Conservation (phyloP, 2,113 vertebrate species). For the Nothocercus julius region DNA sequence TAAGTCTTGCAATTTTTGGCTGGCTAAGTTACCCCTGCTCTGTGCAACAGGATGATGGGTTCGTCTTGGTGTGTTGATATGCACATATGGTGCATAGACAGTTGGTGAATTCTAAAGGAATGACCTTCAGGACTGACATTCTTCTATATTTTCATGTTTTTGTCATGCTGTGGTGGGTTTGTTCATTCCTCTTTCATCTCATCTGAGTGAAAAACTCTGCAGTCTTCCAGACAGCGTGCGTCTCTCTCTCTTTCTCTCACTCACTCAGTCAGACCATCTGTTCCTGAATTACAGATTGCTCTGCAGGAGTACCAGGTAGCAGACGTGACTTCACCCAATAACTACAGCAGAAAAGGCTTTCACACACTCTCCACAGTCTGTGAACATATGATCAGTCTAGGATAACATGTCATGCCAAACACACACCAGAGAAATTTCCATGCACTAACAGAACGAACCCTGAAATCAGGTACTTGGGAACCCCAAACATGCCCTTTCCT, state of each 20-base stretch:
- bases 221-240: constrained; percentile 50
- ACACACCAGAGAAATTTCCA: constrained; percentile 56
- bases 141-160: constrained; percentile 61
- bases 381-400: constrained; percentile 77
- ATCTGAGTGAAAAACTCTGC: constrained; percentile 21
- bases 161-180: constrained; percentile 46
- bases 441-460: constrained; percentile 62
- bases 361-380: constrained; percentile 67
- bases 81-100: constrained; percentile 22
- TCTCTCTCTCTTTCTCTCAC: constrained; percentile 45
- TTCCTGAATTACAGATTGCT: constrained; percentile 70
- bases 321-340: constrained; percentile 66
- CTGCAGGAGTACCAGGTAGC: constrained; percentile 74
- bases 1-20: neutral
- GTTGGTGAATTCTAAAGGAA: constrained; percentile 49
- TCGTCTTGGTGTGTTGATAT: neutral
- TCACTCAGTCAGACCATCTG: constrained; percentile 72
- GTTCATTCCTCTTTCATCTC: constrained; percentile 59
- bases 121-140: constrained; percentile 63
- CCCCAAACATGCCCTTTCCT: neutral
- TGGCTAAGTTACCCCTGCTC: neutral
- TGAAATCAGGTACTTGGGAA: constrained; percentile 56
- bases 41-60: neutral
- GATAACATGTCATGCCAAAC: constrained; percentile 68
- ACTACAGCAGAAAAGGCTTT: constrained; percentile 71